Percentiles rank a stretch among this genome's conserved stretches.
These are phyloP conservation scores for Oophaga sylvatica DNA, from an alignment of 2,797 vertebrate genomes.

Conservation along the genomic window DNA sequence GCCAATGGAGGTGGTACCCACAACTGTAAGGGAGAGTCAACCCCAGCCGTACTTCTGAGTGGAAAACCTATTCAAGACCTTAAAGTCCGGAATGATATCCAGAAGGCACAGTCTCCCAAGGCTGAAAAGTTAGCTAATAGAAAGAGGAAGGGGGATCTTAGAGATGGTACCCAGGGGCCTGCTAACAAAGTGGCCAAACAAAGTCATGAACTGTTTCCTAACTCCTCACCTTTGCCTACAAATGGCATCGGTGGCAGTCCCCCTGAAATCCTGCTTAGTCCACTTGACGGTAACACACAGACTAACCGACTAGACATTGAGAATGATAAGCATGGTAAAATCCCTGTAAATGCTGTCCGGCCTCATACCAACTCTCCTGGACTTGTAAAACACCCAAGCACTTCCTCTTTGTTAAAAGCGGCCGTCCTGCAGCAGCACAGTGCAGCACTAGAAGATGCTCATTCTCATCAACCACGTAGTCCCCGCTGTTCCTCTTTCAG, in stretches of 20 bases:
- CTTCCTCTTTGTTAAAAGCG: constrained; percentile 82
- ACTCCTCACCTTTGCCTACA: constrained; percentile 81
- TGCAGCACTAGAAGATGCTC: constrained; percentile 74
- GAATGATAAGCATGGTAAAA: constrained; percentile 88
- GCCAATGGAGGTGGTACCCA: constrained; percentile 87
- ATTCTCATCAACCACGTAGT: constrained; percentile 76
- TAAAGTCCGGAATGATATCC: constrained; percentile 86
- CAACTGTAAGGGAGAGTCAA: constrained; percentile 83
- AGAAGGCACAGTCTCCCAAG: constrained; percentile 81
- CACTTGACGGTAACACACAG: constrained; percentile 71
- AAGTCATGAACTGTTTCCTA: constrained; percentile 78
- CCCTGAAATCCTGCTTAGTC: constrained; percentile 80
- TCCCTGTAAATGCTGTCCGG: constrained; percentile 84
- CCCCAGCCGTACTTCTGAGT: constrained; percentile 66
- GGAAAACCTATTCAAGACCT: constrained; percentile 83
- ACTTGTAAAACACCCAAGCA: constrained; percentile 78
- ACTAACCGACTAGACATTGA: constrained; percentile 82
- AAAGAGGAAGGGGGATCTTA: constrained; percentile 81
- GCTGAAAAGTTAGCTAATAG: constrained; percentile 78
- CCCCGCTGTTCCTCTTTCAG: constrained; percentile 78
- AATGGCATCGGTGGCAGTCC: constrained; percentile 86
- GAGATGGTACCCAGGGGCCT: constrained; percentile 78
- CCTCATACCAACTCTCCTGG: constrained; percentile 84
- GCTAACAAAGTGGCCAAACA: constrained; percentile 81
- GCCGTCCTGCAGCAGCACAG: constrained; percentile 82